Base-by-base conservation (phyloP, 2,888 invertebrate genomes). In the Timema cristinae region DNA sequence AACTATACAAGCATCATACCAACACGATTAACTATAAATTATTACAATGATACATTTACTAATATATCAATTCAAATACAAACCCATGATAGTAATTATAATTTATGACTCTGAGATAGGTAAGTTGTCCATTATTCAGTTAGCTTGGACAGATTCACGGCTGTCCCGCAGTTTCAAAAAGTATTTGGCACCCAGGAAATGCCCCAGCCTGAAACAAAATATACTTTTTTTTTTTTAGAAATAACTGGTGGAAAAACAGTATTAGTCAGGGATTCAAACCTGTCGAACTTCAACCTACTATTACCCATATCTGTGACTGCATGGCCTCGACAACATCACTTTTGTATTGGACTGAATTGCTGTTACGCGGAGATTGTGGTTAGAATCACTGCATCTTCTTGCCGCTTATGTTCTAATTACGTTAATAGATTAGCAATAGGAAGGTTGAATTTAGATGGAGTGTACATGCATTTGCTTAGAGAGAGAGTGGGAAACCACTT, bases 161-260 rank as follows among this genome's bases (percentile, higher is more conserved):
- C 82, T 81, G 76, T 85, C 85, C 52, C 85, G 79, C 6, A 85
- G 73, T 76, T 83, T 83, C 75, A 83, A 81, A 15, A 84, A 73
- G 59, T 74, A 76, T 73, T 82, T 79, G 4, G 83, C 79, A 47
- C 84, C 85, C 32, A 85, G 11, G 13, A 82, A 75, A 74, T 79
- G 80, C 54, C 82, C 72, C 10, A 78, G 76, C 59, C 85, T 85
- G 78, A 76, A 83, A 83, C 75, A 69, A 51, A 59, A 66, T 67
- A 67, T 47, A 48, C 73, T 54, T 48, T 63, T 51, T 66, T 63
- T 66, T 48, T 50, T 48, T 16, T 66, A 52, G 32, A 16, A 71
- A 13, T 9, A 69, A 50, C 49, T 54, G 50, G 8, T 69, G n/a
- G 54, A 52, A 52, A 13, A 52, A 13, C 11, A 2, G n/a, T 52